phyloP scores from a whole-genome alignment of 2,888 invertebrate genomes.

The Andrena flavipes region DNA sequence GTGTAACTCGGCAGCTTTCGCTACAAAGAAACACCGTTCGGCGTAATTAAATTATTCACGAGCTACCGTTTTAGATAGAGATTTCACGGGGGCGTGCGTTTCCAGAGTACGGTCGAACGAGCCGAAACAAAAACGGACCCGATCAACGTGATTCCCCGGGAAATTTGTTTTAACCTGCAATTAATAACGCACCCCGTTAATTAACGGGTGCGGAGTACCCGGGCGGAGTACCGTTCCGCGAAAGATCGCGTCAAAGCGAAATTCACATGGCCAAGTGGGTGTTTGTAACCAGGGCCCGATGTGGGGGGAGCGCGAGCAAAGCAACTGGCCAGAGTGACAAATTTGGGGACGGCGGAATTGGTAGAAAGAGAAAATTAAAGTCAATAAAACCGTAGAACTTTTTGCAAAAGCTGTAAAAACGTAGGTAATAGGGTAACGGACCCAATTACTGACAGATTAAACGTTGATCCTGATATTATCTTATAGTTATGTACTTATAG shows the following conservation, averaged over 20 bases:
- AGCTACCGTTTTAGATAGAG: conserved; percentile 5
- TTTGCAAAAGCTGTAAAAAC: no score
- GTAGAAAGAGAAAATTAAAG: no score
- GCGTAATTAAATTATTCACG: not conserved
- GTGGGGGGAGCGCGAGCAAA: no score
- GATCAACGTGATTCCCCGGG: not conserved
- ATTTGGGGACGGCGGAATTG: no score
- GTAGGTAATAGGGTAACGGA: no score
- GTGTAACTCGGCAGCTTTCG: not conserved
- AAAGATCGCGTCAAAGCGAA: conserved; percentile 28
- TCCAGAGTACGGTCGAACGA: not conserved
- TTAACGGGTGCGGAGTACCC: conserved; percentile 13
- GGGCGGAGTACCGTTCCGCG: conserved; percentile 7
- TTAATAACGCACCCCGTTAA: conserved; percentile 36
- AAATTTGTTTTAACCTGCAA: not conserved
- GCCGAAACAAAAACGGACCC: not conserved
- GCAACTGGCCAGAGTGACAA: no score
- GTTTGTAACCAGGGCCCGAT: no score
- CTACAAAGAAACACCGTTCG: no score
- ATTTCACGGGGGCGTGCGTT: not conserved
- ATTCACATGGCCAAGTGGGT: conserved; percentile 21
- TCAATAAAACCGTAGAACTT: no score
- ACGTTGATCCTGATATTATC: no score
- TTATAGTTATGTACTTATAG: no score
- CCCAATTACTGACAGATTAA: no score